Evolutionary conservation across 2,113 vertebrate genomes (phyloP).

Genomic region (Raphicerus campestris): DNA sequence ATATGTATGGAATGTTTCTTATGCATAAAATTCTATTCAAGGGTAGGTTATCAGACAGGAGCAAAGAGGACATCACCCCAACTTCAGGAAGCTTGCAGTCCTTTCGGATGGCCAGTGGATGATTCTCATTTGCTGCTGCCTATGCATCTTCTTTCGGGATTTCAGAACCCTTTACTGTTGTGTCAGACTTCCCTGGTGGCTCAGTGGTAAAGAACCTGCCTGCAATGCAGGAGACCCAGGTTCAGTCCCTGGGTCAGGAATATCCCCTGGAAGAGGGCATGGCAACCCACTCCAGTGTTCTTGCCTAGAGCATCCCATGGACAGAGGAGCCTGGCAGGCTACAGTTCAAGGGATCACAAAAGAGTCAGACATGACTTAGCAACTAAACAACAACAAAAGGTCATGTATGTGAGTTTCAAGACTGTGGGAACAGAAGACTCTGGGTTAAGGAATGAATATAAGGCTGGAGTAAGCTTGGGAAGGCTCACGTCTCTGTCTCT

Average conservation of each 20-base stretch:
- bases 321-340: background rate
- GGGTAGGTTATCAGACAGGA: background rate
- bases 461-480: background rate
- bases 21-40: background rate
- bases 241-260: background rate
- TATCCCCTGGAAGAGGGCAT: background rate
- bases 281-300: background rate
- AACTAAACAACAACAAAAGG: background rate
- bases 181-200: background rate
- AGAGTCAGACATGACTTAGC: background rate
- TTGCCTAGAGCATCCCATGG: background rate
- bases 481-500: background rate
- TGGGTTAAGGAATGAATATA: background rate
- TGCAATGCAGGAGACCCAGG: background rate
- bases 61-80: background rate
- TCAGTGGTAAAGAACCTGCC: background rate
- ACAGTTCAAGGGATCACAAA: background rate
- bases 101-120: background rate
- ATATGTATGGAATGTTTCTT: background rate
- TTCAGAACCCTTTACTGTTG: background rate
- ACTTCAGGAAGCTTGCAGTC: background rate
- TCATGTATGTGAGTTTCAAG: background rate
- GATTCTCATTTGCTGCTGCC: background rate
- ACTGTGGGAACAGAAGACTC: background rate
- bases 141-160: background rate